Evolutionary conservation across 2,113 vertebrate genomes (phyloP).

Genomic region (Serinus canaria): DNA sequence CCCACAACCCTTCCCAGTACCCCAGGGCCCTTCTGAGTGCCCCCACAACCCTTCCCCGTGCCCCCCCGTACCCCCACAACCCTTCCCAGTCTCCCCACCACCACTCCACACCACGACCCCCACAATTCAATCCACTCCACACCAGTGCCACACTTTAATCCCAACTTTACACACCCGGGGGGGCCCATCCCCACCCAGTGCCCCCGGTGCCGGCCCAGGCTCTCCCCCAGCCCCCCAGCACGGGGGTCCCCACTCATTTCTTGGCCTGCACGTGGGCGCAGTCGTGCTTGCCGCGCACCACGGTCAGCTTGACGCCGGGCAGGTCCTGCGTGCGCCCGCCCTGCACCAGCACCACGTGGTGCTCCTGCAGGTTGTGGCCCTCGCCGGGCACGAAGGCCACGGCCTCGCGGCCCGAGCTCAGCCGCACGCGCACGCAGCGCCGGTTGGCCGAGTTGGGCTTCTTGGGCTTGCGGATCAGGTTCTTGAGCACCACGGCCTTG

Average conservation of each 20-base stretch:
- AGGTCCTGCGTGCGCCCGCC: conserved; percentile 90
- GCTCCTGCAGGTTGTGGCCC: conserved; percentile 93
- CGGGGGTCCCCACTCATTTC: conserved; percentile 6
- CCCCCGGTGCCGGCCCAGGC: no score
- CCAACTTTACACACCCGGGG: no score
- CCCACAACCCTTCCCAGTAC: no score
- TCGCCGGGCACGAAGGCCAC: conserved; percentile 89
- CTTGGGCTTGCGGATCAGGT: conserved; percentile 90
- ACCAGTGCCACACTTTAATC: no score
- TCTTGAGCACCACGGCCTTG: conserved; percentile 87
- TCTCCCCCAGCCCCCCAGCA: no score
- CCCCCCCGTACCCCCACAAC: no score
- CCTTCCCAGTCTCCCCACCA: no score
- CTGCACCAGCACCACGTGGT: conserved; percentile 87
- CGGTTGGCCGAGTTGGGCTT: conserved; percentile 96
- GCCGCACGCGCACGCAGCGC: conserved; percentile 86
- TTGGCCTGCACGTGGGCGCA: conserved; percentile 67
- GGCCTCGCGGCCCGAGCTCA: conserved; percentile 85
- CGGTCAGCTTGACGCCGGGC: conserved; percentile 86
- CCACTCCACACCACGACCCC: no score
- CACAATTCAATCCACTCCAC: no score
- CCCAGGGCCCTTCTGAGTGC: no score
- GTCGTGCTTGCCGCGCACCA: conserved; percentile 64
- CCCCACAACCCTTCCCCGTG: no score
- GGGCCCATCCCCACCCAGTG: no score